These are phyloP conservation scores for Artemia sp. DNA, from an alignment of 2,888 invertebrate genomes.

Conservation along the genomic window DNA sequence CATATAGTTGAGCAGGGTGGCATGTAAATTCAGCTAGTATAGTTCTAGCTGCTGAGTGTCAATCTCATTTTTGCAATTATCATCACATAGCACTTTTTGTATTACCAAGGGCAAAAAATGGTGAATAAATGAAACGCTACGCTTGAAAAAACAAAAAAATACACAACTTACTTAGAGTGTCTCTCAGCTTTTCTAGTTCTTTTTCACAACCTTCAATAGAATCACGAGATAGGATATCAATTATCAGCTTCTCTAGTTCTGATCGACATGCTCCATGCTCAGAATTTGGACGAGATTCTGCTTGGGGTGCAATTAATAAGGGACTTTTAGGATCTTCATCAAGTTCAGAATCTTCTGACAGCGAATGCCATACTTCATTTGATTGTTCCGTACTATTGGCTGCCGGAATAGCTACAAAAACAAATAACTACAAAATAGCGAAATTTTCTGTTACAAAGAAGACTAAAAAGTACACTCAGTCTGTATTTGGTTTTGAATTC, in stretches of 20 bases:
- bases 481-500: too few species aligned
- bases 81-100: too few species aligned
- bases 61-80: too few species aligned
- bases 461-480: too few species aligned
- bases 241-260: not conserved
- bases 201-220: constrained; percentile 4
- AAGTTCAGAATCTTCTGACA: not conserved
- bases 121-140: not conserved
- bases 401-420: not conserved
- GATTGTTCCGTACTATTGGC: not conserved
- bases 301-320: not conserved
- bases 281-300: not conserved
- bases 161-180: constrained; percentile 2
- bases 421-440: too few species aligned
- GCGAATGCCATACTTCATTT: not conserved
- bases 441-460: too few species aligned
- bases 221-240: not conserved
- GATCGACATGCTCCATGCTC: not conserved
- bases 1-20: too few species aligned
- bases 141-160: not conserved
- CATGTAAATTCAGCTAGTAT: too few species aligned
- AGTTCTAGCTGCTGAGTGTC: too few species aligned
- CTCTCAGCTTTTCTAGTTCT: constrained; percentile 6
- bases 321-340: constrained; percentile 7
- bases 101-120: not conserved